phyloP scores from a whole-genome alignment of 2,113 vertebrate genomes.

The Sturnira hondurensis region DNA sequence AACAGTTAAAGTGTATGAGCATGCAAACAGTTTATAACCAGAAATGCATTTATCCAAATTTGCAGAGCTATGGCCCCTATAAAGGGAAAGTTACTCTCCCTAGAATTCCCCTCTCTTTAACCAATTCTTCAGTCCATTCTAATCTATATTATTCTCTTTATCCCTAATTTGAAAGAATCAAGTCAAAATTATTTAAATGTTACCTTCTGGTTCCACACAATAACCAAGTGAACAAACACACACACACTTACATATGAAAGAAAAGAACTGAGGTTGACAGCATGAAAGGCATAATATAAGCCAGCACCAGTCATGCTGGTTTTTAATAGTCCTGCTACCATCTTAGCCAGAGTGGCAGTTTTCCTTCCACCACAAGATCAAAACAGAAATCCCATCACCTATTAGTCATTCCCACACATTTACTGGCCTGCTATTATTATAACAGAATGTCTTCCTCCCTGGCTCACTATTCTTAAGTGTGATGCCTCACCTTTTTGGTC shows the following conservation, averaged over 20 bases:
- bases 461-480: neutral
- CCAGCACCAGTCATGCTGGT: neutral
- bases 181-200: slow-evolving; percentile 20
- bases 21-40: neutral
- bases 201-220: slow-evolving; percentile 6
- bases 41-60: neutral
- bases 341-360: neutral
- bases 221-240: neutral
- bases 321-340: neutral
- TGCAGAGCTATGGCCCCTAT: neutral
- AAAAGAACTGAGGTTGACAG: neutral
- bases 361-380: slow-evolving; percentile 40
- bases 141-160: neutral
- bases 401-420: slow-evolving; percentile 44
- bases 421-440: neutral
- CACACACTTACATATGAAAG: neutral
- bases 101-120: neutral
- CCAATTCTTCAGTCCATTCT: neutral
- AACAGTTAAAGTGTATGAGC: neutral
- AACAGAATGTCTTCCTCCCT: slow-evolving; percentile 14
- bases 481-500: neutral
- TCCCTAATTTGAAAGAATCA: slow-evolving; percentile 15
- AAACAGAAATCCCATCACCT: slow-evolving; percentile 36
- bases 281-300: neutral
- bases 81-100: neutral